These are phyloP conservation scores for Nasonia longicornis DNA, from an alignment of 1,140 invertebrate species.

Conservation along the genomic window DNA sequence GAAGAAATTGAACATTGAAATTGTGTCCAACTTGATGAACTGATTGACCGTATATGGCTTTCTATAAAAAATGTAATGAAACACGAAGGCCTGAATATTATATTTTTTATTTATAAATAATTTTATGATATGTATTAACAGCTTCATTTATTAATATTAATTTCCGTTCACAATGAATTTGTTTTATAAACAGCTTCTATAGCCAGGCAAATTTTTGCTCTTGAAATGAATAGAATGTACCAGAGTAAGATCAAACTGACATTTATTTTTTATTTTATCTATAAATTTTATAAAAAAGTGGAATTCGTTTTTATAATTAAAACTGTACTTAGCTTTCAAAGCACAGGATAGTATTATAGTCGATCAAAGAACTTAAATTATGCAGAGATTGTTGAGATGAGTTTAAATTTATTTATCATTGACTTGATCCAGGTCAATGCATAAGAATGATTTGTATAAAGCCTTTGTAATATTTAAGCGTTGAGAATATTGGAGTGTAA, in stretches of 20 bases:
- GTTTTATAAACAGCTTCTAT: background rate
- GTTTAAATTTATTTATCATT: slow-evolving; percentile 39
- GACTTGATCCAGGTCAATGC: slow-evolving; percentile 11
- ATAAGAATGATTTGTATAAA: slow-evolving; percentile 46
- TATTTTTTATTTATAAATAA: background rate
- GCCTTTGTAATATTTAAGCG: slow-evolving; percentile 47
- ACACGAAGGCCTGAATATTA: slow-evolving; percentile 19
- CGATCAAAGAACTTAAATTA: slow-evolving; percentile 27
- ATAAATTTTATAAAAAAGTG: slow-evolving; percentile 6
- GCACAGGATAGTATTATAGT: slow-evolving; percentile 34
- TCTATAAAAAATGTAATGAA: background rate
- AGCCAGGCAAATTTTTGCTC: background rate
- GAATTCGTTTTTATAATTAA: slow-evolving; percentile 6
- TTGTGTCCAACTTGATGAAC: slow-evolving; percentile 10
- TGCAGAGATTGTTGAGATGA: slow-evolving; percentile 36
- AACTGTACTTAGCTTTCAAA: slow-evolving; percentile 40
- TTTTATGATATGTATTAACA: background rate
- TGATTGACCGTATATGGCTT: slow-evolving; percentile 3
- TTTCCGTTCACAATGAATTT: background rate
- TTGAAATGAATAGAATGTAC: background rate
- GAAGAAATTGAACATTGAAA: background rate
- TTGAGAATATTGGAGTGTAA: slow-evolving; percentile 37
- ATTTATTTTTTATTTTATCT: slow-evolving; percentile 21
- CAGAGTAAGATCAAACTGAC: background rate
- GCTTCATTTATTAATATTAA: background rate